Evolutionary conservation across 2,888 invertebrate species (phyloP), one percentile per base, ranked within the genome.

Genomic region (Hofmannophila pseudospretella): DNA sequence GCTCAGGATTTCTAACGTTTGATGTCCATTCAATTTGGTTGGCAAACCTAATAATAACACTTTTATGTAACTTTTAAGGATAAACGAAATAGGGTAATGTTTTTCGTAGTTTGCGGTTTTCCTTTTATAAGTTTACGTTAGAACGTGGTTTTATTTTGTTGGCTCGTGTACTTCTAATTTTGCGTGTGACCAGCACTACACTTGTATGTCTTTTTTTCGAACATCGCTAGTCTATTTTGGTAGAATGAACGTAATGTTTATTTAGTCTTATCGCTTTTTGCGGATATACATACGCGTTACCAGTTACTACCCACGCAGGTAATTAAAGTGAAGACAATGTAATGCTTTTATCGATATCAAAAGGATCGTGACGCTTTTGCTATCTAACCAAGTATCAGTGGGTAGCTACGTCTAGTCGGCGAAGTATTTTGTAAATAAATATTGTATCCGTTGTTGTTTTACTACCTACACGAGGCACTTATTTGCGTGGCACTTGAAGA

Each of bases 21-120:
- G 42, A 44, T 48, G 48, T 45, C 36, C 38, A 37, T 35, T 19
- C 23, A 39, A 40, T 43, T 37, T 26, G 12, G 3, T 43, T 26
- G 27, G 3, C 16, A 16, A 16, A 16, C 16, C n/a, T n/a, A n/a
- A n/a, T n/a, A n/a, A 16, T 5, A 3, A 37, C 32, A 34, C 29
- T 28, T 10, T n/a, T 14, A 7, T 2, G 27, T 34, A 26, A 27
- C 19, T 19, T 19, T 28, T 34, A 16, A 16, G 16, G n/a, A n/a
- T n/a, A n/a, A n/a, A n/a, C n/a, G n/a, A n/a, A n/a, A n/a, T n/a
- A n/a, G n/a, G n/a, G n/a, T n/a, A n/a, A n/a, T n/a, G n/a, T n/a
- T n/a, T n/a, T n/a, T n/a, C n/a, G n/a, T n/a, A n/a, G n/a, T n/a
- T n/a, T n/a, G n/a, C n/a, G n/a, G n/a, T n/a, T n/a, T n/a, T n/a